Conservation (phyloP, 1,140 invertebrate genomes). For the Lepidurus arcticus region DNA sequence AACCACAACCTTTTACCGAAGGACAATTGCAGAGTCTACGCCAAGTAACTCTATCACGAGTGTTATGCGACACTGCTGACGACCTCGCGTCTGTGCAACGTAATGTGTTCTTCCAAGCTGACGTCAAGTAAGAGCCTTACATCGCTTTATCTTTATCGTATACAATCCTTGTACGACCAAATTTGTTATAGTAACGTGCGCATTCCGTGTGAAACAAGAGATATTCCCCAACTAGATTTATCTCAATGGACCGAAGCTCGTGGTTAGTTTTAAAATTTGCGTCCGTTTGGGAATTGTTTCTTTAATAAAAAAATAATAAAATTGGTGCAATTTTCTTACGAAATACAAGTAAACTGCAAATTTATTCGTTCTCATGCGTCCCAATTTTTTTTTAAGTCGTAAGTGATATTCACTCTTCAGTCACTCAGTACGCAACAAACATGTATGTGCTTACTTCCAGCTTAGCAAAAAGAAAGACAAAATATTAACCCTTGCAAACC, state of each 20-base stretch:
- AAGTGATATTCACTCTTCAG: constrained; percentile 1
- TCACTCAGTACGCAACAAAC: not conserved
- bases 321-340: not conserved
- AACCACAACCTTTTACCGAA: constrained; percentile 40
- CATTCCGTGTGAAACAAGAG: constrained; percentile 43
- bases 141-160: constrained; percentile 14
- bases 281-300: not conserved
- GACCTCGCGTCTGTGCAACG: constrained; percentile 51
- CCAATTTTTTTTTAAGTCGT: not conserved
- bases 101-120: constrained; percentile 48
- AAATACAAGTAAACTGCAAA: constrained; percentile 19
- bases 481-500: not conserved
- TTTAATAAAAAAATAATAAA: not conserved
- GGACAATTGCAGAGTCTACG: constrained; percentile 53
- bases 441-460: not conserved
- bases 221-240: constrained; percentile 47
- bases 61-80: constrained; percentile 56
- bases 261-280: not conserved
- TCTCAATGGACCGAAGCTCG: constrained; percentile 44
- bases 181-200: constrained; percentile 45
- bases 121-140: constrained; percentile 44
- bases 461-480: not conserved
- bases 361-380: not conserved
- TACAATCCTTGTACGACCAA: not conserved
- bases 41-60: constrained; percentile 49